Conservation (phyloP, 53 echinoderm and acorn worm genomes). For the Luidia sarsii region DNA sequence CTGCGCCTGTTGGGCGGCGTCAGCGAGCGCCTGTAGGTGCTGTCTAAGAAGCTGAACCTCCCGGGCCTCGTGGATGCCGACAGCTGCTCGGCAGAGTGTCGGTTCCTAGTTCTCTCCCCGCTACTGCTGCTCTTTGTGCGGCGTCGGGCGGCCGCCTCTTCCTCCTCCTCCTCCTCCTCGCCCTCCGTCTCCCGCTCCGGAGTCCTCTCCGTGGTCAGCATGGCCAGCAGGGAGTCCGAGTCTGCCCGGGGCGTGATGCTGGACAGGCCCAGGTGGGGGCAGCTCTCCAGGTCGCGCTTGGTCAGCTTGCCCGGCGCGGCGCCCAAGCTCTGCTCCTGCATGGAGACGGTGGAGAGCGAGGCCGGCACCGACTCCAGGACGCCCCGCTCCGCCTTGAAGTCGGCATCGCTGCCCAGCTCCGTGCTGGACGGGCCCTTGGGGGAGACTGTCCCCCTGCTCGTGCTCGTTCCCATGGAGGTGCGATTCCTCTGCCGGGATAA, state of each 20-base stretch:
- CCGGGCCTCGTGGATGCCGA: not conserved
- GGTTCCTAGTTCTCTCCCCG: slow-evolving; percentile 38
- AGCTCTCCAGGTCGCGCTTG: slow-evolving; percentile 54
- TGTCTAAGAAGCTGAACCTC: slow-evolving; percentile 41
- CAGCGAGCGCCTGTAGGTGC: slow-evolving; percentile 17
- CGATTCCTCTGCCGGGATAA: slow-evolving; percentile 13
- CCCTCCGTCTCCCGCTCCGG: slow-evolving; percentile 13
- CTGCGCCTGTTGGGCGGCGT: slow-evolving; percentile 31
- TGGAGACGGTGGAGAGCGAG: slow-evolving; percentile 45
- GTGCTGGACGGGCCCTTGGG: slow-evolving; percentile 48
- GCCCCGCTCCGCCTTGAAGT: slow-evolving; percentile 42
- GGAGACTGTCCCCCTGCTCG: slow-evolving; percentile 10
- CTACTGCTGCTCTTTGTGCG: slow-evolving; percentile 47
- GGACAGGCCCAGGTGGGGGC: slow-evolving; percentile 26
- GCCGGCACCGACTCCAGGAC: slow-evolving; percentile 44
- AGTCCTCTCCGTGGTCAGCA: slow-evolving; percentile 52
- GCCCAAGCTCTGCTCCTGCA: slow-evolving; percentile 40
- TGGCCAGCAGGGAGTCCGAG: slow-evolving; percentile 51
- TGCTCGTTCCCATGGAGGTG: slow-evolving; percentile 49
- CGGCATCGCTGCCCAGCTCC: slow-evolving; percentile 45
- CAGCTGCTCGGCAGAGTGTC: slow-evolving; percentile 40
- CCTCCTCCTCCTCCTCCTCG: slow-evolving; percentile 12
- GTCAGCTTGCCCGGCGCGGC: slow-evolving; percentile 43
- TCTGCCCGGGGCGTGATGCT: slow-evolving; percentile 54
- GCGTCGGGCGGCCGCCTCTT: slow-evolving; percentile 15